phyloP scores from a whole-genome alignment of 2,888 invertebrate genomes.

The Deilephila porcellus region DNA sequence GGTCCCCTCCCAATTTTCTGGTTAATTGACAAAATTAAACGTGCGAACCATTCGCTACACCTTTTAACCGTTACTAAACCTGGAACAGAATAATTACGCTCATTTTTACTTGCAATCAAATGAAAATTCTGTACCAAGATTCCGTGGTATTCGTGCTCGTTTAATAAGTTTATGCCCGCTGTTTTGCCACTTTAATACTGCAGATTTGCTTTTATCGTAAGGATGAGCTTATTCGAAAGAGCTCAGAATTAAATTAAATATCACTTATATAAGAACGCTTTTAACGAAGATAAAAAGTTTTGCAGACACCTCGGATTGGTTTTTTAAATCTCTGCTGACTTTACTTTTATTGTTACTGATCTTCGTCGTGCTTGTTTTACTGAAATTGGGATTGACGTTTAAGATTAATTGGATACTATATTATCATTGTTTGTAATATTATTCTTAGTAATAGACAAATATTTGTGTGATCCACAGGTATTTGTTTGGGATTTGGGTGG shows the following conservation, averaged over 20 bases:
- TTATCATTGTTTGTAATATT: not conserved
- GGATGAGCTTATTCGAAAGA: slow-evolving; percentile 16
- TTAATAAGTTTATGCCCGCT: slow-evolving; percentile 54
- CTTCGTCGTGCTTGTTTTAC: not conserved
- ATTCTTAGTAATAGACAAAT: no score
- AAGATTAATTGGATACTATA: not conserved
- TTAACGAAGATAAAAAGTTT: slow-evolving; percentile 10
- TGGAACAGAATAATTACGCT: slow-evolving; percentile 64
- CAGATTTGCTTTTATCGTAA: slow-evolving; percentile 37
- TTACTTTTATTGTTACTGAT: not conserved
- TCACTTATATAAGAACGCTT: not conserved
- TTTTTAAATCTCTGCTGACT: not conserved
- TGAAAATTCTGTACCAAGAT: slow-evolving; percentile 56
- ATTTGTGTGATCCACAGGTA: no score
- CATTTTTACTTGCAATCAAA: slow-evolving; percentile 65
- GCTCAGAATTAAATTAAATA: slow-evolving; percentile 18
- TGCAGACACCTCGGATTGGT: not conserved
- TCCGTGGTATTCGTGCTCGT: slow-evolving; percentile 49
- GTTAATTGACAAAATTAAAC: slow-evolving; percentile 74
- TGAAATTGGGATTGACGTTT: not conserved
- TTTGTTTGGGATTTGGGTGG: no score
- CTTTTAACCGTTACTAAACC: slow-evolving; percentile 64
- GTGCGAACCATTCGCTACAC: slow-evolving; percentile 59
- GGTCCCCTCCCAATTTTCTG: slow-evolving; percentile 61
- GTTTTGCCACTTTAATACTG: slow-evolving; percentile 49